These are phyloP conservation scores for Taenioides sp. DNA, from an alignment of 2,797 vertebrate species.

Conservation along the genomic window DNA sequence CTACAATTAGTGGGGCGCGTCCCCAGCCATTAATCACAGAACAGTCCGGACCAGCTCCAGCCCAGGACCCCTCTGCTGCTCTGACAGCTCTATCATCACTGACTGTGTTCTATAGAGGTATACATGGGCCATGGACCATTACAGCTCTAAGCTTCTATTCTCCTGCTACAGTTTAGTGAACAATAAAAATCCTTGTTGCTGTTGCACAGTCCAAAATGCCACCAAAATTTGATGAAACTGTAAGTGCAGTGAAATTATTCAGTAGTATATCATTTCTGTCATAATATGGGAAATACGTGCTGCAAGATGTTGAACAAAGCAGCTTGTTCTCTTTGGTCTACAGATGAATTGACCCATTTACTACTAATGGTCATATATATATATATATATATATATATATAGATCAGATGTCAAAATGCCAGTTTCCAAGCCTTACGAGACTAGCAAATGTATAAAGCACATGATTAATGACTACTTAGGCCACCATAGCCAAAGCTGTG, in stretches of 20 bases:
- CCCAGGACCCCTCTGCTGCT: constrained; percentile 47
- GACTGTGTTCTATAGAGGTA: background rate
- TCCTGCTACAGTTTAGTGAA: background rate
- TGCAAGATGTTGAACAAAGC: background rate
- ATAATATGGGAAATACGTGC: background rate
- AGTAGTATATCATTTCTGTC: background rate
- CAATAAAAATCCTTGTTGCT: background rate
- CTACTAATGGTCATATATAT: no score
- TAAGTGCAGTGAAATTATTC: background rate
- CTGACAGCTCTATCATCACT: constrained; percentile 45
- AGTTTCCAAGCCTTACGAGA: background rate
- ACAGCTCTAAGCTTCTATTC: background rate
- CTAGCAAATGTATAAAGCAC: background rate
- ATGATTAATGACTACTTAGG: background rate
- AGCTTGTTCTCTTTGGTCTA: background rate
- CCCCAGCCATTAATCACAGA: constrained; percentile 78
- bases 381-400: no score
- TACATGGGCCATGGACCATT: constrained; percentile 4
- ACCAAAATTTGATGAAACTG: background rate
- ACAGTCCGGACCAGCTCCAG: constrained; percentile 46
- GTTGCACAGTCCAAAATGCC: background rate
- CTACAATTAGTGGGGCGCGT: constrained; percentile 77
- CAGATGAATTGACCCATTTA: background rate
- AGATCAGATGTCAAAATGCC: background rate
- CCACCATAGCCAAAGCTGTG: background rate